Percentiles rank a stretch among this genome's conserved stretches.
Evolutionary conservation across 2,113 vertebrate species (phyloP).

Genomic region (Tupaia chinensis): DNA sequence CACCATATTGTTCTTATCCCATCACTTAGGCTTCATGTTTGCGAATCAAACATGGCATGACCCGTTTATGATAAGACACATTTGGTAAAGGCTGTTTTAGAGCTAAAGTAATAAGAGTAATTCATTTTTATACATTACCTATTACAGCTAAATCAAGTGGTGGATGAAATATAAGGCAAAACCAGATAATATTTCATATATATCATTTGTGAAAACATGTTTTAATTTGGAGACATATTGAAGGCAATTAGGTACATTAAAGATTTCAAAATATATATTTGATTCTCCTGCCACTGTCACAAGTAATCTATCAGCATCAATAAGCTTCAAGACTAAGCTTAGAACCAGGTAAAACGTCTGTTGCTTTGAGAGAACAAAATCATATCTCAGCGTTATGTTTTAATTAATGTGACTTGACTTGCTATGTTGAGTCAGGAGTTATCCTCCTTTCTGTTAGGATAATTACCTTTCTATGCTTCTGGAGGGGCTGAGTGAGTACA

Average conservation of each 20-base stretch:
- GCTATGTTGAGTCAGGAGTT: not conserved
- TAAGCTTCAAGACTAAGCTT: slow-evolving; percentile 7
- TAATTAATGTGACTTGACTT: not conserved
- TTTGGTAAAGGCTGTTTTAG: not conserved
- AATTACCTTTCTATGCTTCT: not conserved
- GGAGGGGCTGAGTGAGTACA: accelerated
- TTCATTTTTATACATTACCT: not conserved
- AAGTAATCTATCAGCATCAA: not conserved
- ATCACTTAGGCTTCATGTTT: not conserved
- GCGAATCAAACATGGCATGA: not conserved
- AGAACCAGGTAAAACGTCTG: not conserved
- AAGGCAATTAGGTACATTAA: slow-evolving; percentile 33
- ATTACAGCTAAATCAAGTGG: not conserved
- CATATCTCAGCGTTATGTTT: not conserved
- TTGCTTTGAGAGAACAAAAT: not conserved
- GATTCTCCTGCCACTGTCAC: not conserved
- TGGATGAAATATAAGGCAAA: slow-evolving; percentile 37
- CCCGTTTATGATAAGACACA: not conserved
- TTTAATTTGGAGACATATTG: slow-evolving; percentile 50
- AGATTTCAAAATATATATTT: slow-evolving; percentile 26
- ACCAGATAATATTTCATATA: slow-evolving; percentile 16
- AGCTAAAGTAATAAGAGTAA: not conserved
- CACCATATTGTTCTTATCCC: not conserved
- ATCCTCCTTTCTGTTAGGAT: not conserved
- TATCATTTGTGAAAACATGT: slow-evolving; percentile 25